A percentile compares a stretch with the other conserved stretches of the same genome.
Conservation (phyloP, 2,888 invertebrate genomes). For the Diarsia brunnea region DNA sequence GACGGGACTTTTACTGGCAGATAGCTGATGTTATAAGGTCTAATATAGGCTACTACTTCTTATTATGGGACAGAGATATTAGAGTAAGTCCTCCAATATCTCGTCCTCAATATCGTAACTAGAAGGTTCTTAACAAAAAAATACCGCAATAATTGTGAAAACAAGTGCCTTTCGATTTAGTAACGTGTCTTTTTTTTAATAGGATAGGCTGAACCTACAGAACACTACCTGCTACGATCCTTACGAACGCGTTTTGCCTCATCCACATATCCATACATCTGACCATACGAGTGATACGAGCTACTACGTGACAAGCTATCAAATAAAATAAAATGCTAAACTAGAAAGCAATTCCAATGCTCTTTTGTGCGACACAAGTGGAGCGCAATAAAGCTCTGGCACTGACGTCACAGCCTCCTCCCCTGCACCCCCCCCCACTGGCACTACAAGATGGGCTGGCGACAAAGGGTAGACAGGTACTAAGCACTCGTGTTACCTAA, state of each 20-base stretch:
- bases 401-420: slow-evolving; percentile 33
- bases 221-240: background rate
- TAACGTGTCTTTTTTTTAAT: no score
- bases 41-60: no score
- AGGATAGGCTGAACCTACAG: background rate
- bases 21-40: no score
- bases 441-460: background rate
- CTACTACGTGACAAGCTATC: slow-evolving; percentile 2
- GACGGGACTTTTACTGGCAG: no score
- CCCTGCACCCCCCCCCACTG: background rate
- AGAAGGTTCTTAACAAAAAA: no score
- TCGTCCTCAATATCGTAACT: no score
- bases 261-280: background rate
- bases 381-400: slow-evolving; percentile 41
- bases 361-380: slow-evolving; percentile 25
- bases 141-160: no score
- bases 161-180: no score
- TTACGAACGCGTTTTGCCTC: background rate
- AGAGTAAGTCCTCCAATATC: no score
- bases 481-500: slow-evolving; percentile 20
- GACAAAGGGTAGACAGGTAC: slow-evolving; percentile 25
- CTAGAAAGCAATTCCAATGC: slow-evolving; percentile 23
- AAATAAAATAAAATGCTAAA: slow-evolving; percentile 18
- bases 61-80: no score
- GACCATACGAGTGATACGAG: background rate